Evolutionary conservation across 2,888 invertebrate genomes (phyloP).

Genomic region (Pristionchus mayeri): DNA sequence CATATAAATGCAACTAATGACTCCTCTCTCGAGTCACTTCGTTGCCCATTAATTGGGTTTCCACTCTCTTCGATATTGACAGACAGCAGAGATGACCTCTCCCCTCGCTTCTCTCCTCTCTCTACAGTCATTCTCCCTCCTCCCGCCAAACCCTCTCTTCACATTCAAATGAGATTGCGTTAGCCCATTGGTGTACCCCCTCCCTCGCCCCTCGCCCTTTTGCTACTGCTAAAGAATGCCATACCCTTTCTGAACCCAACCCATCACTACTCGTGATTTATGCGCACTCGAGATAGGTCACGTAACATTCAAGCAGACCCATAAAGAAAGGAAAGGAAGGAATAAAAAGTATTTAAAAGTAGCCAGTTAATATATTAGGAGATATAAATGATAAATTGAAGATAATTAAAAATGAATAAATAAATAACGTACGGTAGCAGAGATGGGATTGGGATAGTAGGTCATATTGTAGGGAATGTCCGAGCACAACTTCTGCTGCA

Average conservation of each 20-base stretch:
- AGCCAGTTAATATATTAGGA: too few relatives aligned
- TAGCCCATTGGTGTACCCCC: conserved; percentile 13
- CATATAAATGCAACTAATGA: too few relatives aligned
- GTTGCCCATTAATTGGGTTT: neutral
- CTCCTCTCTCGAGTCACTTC: neutral
- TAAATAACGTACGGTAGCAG: conserved; percentile 30
- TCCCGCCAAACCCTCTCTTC: conserved; percentile 26
- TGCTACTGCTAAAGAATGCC: conserved; percentile 2
- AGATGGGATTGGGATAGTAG: conserved; percentile 56
- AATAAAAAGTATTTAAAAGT: neutral
- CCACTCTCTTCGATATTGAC: neutral
- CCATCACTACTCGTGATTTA: neutral
- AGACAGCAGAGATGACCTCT: conserved; percentile 18
- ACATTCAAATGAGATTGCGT: conserved; percentile 35
- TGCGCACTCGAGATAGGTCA: neutral
- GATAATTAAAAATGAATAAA: neutral
- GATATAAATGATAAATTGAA: too few relatives aligned
- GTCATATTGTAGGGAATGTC: conserved; percentile 68
- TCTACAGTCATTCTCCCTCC: conserved; percentile 31
- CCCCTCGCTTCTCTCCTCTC: neutral
- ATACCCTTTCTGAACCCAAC: neutral
- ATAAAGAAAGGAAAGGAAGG: neutral
- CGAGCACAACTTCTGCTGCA: conserved; percentile 69
- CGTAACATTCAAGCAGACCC: neutral
- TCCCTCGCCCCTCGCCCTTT: neutral